Base-by-base conservation (phyloP, 2,113 vertebrate genomes). In the Istiophorus platypterus region DNA sequence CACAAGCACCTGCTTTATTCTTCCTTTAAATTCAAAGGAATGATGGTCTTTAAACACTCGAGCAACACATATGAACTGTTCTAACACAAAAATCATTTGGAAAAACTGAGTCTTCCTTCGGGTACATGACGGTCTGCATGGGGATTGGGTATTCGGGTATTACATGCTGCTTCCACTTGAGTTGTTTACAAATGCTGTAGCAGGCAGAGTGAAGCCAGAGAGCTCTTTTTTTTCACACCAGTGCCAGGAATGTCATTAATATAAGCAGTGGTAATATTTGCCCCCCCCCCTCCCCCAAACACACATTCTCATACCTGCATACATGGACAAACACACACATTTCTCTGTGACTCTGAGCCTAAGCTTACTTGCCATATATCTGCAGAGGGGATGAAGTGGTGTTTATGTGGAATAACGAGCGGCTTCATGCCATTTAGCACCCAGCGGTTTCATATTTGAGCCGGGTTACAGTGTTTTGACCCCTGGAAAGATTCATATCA, bases 161-260 rank as follows among this genome's bases (percentile, higher is more conserved):
- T 54, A 58, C n/a, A 26, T 56, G 73, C 64, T 7, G 54, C 75
- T 82, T 76, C 88, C 71, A 72, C 63, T 61, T 22, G 58, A 85
- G 75, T 84, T 92, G 90, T 91, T 94, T 91, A 92, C 87, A 78
- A 89, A 90, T 70, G 75, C 82, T 26, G 69, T 31, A 24, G 75
- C 72, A 63, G 78, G 86, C 67, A 58, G 71, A 72, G 54, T 65
- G 70, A 81, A 85, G 80, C 76, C 78, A 45, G 31, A 39, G 76
- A 51, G 80, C 57, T 72, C 52, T 24, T 71, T 34, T 34, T 34
- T 90, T 88, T 78, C 85, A 89, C 83, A 75, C 82, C 58, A 66
- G 61, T 81, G 90, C 81, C 86, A 91, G 89, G 89, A 94, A 94
- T 91, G 88, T 83, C 91, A 91, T 90, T 88, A 84, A 89, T 88